Evolutionary conservation across 2,888 invertebrate species (phyloP), one percentile per base, ranked within the genome.

Genomic region (Subacronicta megacephala): DNA sequence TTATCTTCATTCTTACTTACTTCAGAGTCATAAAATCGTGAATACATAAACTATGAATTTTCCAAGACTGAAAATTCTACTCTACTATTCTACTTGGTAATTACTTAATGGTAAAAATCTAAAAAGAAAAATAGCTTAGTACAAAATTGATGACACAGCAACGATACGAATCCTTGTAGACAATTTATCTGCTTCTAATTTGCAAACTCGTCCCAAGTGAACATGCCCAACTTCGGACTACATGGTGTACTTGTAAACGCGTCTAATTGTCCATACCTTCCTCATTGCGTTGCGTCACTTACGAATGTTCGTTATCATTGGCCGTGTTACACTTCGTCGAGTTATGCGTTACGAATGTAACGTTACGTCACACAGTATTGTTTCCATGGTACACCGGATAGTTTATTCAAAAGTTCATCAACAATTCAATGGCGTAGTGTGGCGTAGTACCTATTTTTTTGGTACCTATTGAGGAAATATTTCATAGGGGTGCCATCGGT

Each of bases 321-420:
- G 50, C 45, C 37, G 46, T 47, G 61, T 44, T 57, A 54, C 51
- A 59, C 51, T 57, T 63, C 31, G 38, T 20, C 42, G 55, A 45
- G 55, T 67, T 72, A 53, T 49, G 65, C 33, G 51, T 60, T 49
- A 46, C 56, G 54, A 55, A 61, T 47, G 26, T 54, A 40, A 52
- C 29, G 9, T 73, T 75, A 47, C 66, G 62, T 65, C 52, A 60
- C 26, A 37, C 35, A 18, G 44, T 42, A 64, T 64, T 62, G 74
- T 69, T 69, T 49, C 53, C 33, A 33, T 45, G 47, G 65, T 67
- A 64, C 51, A 40, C 56, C 45, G 45, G 51, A 70, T 80, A 58
- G 71, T 72, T 77, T 76, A 80, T 80, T 79, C 77, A 79, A 45
- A 47, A 56, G 59, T 63, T 61, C 69, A 76, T 80, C 64, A 76